Evolutionary conservation across 2,888 invertebrate species (phyloP).

Genomic region (Melikaiella ostensackeni): DNA sequence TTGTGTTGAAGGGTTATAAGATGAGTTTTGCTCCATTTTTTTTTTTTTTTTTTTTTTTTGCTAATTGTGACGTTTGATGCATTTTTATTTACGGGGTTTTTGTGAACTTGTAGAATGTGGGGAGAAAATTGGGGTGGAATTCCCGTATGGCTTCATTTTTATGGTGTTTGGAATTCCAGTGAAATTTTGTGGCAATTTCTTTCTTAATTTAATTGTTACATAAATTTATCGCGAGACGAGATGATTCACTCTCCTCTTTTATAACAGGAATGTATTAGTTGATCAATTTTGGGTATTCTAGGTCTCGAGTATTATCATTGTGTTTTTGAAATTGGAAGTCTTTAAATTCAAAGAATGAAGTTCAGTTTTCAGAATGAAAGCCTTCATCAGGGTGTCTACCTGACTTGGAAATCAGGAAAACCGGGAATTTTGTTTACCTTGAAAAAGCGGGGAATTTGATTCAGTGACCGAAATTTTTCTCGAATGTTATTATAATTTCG

Average conservation of each 20-base stretch:
- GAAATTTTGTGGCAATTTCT: not conserved
- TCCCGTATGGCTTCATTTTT: not conserved
- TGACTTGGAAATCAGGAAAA: no score
- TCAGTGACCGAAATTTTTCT: no score
- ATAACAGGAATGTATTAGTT: not conserved
- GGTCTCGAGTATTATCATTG: not conserved
- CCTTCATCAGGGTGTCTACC: no score
- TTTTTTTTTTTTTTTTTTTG: no score
- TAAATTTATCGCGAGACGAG: slow-evolving; percentile 18
- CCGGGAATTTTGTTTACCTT: no score
- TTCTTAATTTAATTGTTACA: not conserved
- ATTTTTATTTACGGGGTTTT: not conserved
- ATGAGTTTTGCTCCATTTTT: not conserved
- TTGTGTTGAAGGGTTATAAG: not conserved
- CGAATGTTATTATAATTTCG: no score
- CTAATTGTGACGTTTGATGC: not conserved
- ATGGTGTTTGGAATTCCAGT: not conserved
- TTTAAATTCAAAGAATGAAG: no score
- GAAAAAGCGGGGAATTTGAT: no score
- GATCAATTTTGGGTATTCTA: not conserved
- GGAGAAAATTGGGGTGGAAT: not conserved
- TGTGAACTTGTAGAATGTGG: not conserved
- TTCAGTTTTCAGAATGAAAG: no score
- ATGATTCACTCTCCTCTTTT: slow-evolving; percentile 20
- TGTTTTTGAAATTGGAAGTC: no score